These are phyloP conservation scores for Halcyon chelicuti DNA, from an alignment of 2,797 vertebrate species.

Conservation along the genomic window DNA sequence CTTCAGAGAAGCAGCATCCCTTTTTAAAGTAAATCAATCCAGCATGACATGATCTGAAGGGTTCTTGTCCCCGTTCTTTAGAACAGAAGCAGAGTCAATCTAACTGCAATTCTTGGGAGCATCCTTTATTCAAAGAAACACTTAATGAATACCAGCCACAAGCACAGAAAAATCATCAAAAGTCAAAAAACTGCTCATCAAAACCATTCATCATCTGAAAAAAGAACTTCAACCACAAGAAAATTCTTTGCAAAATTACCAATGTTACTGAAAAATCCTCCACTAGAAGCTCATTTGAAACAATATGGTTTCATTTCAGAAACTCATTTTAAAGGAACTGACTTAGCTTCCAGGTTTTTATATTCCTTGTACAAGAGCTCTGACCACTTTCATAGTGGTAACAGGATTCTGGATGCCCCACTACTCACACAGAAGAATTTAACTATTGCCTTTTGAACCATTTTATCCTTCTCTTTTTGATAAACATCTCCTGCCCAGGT, in stretches of 20 bases:
- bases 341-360: background rate
- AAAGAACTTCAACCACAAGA: background rate
- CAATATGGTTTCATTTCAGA: background rate
- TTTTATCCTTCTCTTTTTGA: background rate
- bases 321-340: background rate
- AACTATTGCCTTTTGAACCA: background rate
- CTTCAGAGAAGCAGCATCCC: background rate
- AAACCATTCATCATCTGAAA: background rate
- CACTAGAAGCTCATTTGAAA: background rate
- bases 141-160: background rate
- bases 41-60: background rate
- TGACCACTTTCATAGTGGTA: background rate
- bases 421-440: background rate
- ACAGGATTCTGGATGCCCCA: background rate
- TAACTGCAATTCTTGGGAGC: background rate
- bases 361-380: background rate
- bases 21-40: background rate
- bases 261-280: background rate
- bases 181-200: background rate
- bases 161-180: background rate
- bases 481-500: background rate
- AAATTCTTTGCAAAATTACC: background rate
- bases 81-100: background rate
- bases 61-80: background rate
- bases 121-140: background rate